Evolutionary conservation across 2,113 vertebrate species (phyloP).

Genomic region (Leptocoma aspasia): DNA sequence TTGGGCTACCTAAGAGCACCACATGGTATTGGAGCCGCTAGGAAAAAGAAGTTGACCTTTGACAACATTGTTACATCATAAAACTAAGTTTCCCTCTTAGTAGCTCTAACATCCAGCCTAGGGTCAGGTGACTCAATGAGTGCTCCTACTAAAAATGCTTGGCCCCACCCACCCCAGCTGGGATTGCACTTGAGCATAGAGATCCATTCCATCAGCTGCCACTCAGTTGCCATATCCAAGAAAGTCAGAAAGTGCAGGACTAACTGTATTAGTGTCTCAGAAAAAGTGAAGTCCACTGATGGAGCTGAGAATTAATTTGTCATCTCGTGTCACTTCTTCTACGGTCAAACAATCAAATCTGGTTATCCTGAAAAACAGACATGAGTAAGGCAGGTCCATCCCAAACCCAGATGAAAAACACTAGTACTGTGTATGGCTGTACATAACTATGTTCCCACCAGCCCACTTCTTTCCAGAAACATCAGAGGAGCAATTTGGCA

Average conservation of each 20-base stretch:
- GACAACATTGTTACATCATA: neutral
- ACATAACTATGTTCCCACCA: neutral
- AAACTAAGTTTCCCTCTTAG: neutral
- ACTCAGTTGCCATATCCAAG: neutral
- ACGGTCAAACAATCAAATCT: neutral
- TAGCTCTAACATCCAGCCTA: neutral
- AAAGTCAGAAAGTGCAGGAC: neutral
- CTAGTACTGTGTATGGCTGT: neutral
- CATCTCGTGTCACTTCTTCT: neutral
- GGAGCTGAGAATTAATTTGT: neutral
- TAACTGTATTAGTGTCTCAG: neutral
- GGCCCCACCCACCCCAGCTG: neutral
- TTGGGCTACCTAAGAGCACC: neutral
- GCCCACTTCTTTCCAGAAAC: neutral
- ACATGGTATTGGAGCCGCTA: neutral
- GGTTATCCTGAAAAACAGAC: neutral
- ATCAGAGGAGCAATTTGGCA: neutral
- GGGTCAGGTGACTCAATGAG: neutral
- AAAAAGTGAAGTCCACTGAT: neutral
- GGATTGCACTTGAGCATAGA: neutral
- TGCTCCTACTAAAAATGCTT: neutral
- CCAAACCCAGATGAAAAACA: neutral
- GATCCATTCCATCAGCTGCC: neutral
- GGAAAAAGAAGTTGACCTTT: neutral
- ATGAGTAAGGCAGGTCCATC: neutral